These are phyloP conservation scores for Corbicula japonica DNA, from an alignment of 2,888 invertebrate genomes.

Conservation along the genomic window DNA sequence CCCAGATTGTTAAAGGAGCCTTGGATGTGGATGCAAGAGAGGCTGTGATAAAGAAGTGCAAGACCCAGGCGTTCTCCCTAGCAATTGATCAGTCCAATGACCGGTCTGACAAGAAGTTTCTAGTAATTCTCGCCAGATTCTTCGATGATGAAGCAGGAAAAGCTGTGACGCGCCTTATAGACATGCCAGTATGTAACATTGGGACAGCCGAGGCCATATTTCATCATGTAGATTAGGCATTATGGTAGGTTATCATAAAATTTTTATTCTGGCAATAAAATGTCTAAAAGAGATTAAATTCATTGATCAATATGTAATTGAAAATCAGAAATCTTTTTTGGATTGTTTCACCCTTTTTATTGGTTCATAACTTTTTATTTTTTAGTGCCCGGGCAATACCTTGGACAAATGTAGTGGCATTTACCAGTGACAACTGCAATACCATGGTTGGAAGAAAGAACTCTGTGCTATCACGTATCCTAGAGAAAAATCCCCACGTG, in stretches of 20 bases:
- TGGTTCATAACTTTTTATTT: background rate
- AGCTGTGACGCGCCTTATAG: constrained; percentile 4
- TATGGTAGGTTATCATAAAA: background rate
- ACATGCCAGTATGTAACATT: constrained; percentile 14
- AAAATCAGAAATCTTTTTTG: background rate
- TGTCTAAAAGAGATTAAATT: background rate
- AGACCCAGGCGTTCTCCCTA: constrained; percentile 6
- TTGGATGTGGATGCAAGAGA: constrained; percentile 1
- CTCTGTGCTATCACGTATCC: constrained; percentile 35
- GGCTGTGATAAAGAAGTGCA: background rate
- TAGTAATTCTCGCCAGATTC: background rate
- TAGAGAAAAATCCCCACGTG: constrained; percentile 22
- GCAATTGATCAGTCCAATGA: constrained; percentile 8
- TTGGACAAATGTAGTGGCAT: background rate
- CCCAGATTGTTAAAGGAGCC: constrained; percentile 9
- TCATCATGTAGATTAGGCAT: background rate
- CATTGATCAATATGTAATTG: background rate
- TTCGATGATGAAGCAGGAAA: background rate
- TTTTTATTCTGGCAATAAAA: background rate
- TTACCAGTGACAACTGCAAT: constrained; percentile 33
- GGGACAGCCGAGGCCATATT: constrained; percentile 8
- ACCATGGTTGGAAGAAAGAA: constrained; percentile 28
- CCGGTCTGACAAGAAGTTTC: background rate
- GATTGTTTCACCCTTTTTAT: background rate
- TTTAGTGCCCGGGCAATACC: background rate